Conservation (phyloP, 1,140 invertebrate genomes). For the Medauroidea extradentata region DNA sequence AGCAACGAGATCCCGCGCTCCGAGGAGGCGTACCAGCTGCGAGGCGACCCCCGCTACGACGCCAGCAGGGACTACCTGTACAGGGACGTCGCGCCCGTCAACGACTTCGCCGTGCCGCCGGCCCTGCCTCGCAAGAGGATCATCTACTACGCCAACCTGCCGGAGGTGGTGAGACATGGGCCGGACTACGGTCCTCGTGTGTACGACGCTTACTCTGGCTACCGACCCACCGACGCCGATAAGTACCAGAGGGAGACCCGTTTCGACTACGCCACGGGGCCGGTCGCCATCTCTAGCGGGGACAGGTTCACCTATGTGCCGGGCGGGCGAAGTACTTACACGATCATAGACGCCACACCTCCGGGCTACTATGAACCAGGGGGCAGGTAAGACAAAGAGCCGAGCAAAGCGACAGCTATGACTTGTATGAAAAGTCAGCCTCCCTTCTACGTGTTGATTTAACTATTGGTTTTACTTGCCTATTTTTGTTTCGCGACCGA, state of each 20-base stretch:
- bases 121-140: slow-evolving; percentile 34
- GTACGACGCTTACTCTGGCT: slow-evolving; percentile 22
- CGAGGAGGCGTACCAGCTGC: too few relatives aligned
- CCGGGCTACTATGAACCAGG: neutral
- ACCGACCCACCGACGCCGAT: neutral
- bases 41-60: neutral
- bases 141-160: slow-evolving; percentile 48
- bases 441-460: too few relatives aligned
- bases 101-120: neutral
- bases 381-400: too few relatives aligned
- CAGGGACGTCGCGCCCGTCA: neutral
- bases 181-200: slow-evolving; percentile 36
- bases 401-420: too few relatives aligned
- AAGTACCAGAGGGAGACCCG: slow-evolving; percentile 7
- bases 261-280: neutral
- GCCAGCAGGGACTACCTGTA: neutral
- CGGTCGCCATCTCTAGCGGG: neutral
- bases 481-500: too few relatives aligned
- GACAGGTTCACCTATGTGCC: neutral
- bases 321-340: neutral
- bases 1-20: slow-evolving; percentile 7
- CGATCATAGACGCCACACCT: slow-evolving; percentile 5
- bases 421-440: too few relatives aligned
- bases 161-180: slow-evolving; percentile 43
- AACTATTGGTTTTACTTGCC: too few relatives aligned